A percentile compares a stretch with the other conserved stretches of the same genome.
phyloP scores from a whole-genome alignment of 2,113 vertebrate genomes.

The Oxygymnocypris stewartii region DNA sequence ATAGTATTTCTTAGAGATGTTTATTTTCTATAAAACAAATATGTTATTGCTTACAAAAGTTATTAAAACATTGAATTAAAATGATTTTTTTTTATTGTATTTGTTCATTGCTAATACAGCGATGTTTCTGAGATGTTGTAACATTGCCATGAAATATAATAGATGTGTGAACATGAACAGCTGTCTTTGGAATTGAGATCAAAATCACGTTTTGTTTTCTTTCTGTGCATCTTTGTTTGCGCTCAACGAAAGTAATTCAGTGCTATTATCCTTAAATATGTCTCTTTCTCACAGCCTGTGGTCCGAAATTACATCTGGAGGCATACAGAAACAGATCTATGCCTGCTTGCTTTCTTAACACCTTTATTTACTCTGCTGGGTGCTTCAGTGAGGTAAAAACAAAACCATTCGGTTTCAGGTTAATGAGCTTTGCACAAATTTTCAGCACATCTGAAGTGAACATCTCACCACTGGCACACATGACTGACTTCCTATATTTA shows the following conservation, averaged over 20 bases:
- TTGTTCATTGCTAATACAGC: constrained; percentile 45
- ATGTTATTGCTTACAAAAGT: constrained; percentile 85
- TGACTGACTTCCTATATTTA: no score
- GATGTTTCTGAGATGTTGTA: constrained; percentile 61
- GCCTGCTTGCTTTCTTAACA: constrained; percentile 13
- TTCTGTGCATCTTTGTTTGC: neutral
- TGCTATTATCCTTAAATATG: constrained; percentile 25
- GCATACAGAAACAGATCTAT: neutral
- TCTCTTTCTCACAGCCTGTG: neutral
- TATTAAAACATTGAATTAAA: constrained; percentile 77
- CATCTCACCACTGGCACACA: neutral
- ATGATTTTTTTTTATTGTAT: constrained; percentile 69
- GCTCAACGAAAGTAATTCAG: constrained; percentile 21
- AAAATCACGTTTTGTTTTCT: constrained; percentile 49
- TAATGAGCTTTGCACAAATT: neutral
- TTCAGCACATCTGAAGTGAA: neutral
- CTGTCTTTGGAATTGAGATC: constrained; percentile 73
- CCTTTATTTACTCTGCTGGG: constrained; percentile 16
- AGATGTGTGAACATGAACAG: constrained; percentile 64
- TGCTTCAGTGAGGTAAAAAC: neutral
- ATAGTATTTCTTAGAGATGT: constrained; percentile 89
- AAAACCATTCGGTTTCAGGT: neutral
- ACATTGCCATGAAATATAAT: constrained; percentile 78
- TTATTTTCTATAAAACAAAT: constrained; percentile 88
- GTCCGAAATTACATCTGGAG: constrained; percentile 15